A percentile compares a stretch with the other conserved stretches of the same genome.
phyloP scores from a whole-genome alignment of 1,140 invertebrate species.

The Charaxes varanes region DNA sequence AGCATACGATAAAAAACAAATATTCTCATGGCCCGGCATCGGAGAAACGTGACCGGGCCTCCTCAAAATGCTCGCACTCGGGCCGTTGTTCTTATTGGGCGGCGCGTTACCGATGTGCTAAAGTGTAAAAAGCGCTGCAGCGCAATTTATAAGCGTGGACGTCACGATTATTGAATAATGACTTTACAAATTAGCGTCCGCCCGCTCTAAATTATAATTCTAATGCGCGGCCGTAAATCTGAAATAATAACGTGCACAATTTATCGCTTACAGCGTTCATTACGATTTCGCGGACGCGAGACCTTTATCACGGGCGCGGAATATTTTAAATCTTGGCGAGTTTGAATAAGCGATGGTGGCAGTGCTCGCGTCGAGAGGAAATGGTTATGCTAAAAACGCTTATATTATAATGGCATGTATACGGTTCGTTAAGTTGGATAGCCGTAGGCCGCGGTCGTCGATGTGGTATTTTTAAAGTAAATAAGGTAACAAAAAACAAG shows the following conservation, averaged over 20 bases:
- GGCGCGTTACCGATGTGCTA: slow-evolving; percentile 63
- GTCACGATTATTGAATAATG: slow-evolving; percentile 70
- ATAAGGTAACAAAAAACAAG: not conserved
- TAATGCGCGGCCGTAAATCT: slow-evolving; percentile 36
- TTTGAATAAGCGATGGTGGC: slow-evolving; percentile 33
- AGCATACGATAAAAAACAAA: slow-evolving; percentile 71
- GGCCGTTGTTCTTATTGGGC: slow-evolving; percentile 65
- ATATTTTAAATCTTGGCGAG: slow-evolving; percentile 25
- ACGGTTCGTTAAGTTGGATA: slow-evolving; percentile 66
- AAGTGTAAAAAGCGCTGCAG: slow-evolving; percentile 68
- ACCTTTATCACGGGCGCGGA: slow-evolving; percentile 26
- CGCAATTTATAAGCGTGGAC: slow-evolving; percentile 64
- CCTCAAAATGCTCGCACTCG: slow-evolving; percentile 70
- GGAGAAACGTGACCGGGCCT: slow-evolving; percentile 70
- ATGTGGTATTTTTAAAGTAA: slow-evolving; percentile 49
- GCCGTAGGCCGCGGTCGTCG: slow-evolving; percentile 64
- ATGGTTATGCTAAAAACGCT: slow-evolving; percentile 5
- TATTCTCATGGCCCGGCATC: slow-evolving; percentile 70
- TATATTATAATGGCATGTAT: slow-evolving; percentile 4
- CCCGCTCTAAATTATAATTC: slow-evolving; percentile 36
- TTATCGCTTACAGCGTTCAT: slow-evolving; percentile 30
- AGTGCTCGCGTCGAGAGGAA: too few relatives aligned
- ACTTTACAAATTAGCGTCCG: slow-evolving; percentile 56
- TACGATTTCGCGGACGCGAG: slow-evolving; percentile 30
- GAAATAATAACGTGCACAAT: slow-evolving; percentile 36